Percentiles rank a stretch among this genome's conserved stretches.
phyloP scores from a whole-genome alignment of 2,888 invertebrate species.

The Apodemia hepburni region DNA sequence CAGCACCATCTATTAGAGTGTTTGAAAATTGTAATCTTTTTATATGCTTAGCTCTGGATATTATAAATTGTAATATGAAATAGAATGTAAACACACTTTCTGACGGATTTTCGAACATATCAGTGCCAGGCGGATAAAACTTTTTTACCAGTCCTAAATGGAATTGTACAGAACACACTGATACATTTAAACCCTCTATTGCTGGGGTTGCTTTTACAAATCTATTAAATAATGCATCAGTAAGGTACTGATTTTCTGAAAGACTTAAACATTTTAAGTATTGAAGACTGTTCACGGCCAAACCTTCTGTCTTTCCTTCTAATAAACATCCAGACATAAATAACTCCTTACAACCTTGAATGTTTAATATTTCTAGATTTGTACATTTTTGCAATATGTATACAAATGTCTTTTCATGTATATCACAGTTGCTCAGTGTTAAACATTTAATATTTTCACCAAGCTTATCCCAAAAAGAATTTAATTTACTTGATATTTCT shows the following conservation, averaged over 20 bases:
- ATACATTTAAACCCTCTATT: conserved; percentile 81
- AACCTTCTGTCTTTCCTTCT: conserved; percentile 79
- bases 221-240: conserved; percentile 86
- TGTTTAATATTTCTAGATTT: conserved; percentile 78
- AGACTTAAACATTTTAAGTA: conserved; percentile 81
- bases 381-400: conserved; percentile 78
- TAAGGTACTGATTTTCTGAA: conserved; percentile 84
- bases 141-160: conserved; percentile 84
- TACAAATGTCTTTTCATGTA: conserved; percentile 82
- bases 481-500: conserved; percentile 70
- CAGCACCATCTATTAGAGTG: conserved; percentile 84
- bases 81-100: conserved; percentile 87
- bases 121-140: conserved; percentile 79
- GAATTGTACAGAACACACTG: conserved; percentile 85
- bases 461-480: conserved; percentile 78
- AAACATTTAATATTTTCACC: conserved; percentile 79
- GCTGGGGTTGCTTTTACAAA: conserved; percentile 81
- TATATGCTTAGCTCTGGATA: conserved; percentile 71
- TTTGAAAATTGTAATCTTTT: conserved; percentile 83
- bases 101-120: conserved; percentile 71
- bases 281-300: conserved; percentile 62
- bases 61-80: conserved; percentile 81
- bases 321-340: conserved; percentile 87
- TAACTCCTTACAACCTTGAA: conserved; percentile 84
- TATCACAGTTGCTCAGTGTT: conserved; percentile 80